These are phyloP conservation scores for Microcaecilia unicolor DNA, from an alignment of 2,797 vertebrate species.

Conservation along the genomic window DNA sequence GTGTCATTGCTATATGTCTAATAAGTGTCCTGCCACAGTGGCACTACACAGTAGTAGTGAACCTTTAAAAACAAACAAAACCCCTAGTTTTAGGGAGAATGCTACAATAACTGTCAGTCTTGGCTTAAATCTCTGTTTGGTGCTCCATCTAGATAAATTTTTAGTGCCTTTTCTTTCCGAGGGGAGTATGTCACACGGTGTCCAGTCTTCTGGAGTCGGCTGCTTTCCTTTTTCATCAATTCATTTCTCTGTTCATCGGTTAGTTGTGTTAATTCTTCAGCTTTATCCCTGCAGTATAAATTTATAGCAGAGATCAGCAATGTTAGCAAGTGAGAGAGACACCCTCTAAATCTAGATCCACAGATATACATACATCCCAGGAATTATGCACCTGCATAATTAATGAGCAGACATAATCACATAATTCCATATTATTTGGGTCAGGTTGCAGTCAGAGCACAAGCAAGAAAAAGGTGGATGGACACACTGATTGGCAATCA, in stretches of 20 bases:
- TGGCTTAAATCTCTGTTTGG: slow-evolving; percentile 86
- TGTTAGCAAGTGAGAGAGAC: too few species aligned
- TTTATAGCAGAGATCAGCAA: too few species aligned
- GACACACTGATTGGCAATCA: too few species aligned
- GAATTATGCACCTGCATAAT: too few species aligned
- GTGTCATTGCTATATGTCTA: slow-evolving; percentile 68
- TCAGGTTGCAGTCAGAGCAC: too few species aligned
- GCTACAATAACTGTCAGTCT: slow-evolving; percentile 71
- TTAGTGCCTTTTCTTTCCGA: slow-evolving; percentile 97
- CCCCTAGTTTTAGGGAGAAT: slow-evolving; percentile 42
- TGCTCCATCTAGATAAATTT: slow-evolving; percentile 95
- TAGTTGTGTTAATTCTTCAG: slow-evolving; percentile 84
- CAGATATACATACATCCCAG: too few species aligned
- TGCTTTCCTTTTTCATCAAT: slow-evolving; percentile 98
- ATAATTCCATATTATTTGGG: too few species aligned
- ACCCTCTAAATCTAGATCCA: too few species aligned
- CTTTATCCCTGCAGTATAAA: slow-evolving; percentile 69
- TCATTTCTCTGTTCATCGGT: slow-evolving; percentile 92
- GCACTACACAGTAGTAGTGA: slow-evolving; percentile 67
- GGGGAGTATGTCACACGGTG: slow-evolving; percentile 95
- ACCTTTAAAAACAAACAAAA: slow-evolving; percentile 44
- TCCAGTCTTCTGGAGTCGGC: slow-evolving; percentile 93
- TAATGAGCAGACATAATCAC: too few species aligned
- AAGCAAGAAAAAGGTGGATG: too few species aligned
- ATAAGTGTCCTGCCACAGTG: slow-evolving; percentile 50